phyloP scores from a whole-genome alignment of 1,140 invertebrate genomes.

The Trachymyrmex septentrionalis region DNA sequence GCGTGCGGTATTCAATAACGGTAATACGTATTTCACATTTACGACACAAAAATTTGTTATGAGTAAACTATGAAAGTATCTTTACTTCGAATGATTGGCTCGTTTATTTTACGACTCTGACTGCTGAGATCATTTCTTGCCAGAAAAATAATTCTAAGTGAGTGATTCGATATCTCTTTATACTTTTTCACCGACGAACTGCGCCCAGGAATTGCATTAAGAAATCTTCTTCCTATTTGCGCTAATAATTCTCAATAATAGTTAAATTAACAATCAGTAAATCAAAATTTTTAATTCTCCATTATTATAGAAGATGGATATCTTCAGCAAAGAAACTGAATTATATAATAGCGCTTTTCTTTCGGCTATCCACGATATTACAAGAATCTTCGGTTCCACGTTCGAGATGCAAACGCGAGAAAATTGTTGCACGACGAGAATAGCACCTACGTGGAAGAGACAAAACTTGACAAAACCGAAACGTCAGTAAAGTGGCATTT shows the following conservation, averaged over 20 bases:
- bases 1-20: constrained; percentile 40
- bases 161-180: background rate
- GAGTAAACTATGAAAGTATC: constrained; percentile 34
- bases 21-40: constrained; percentile 40
- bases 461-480: background rate
- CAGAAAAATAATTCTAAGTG: background rate
- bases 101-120: constrained; percentile 45
- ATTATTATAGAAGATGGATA: background rate
- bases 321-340: background rate
- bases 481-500: constrained; percentile 25
- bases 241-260: background rate
- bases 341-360: background rate
- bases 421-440: background rate
- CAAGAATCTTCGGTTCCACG: background rate
- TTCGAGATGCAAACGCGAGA: background rate
- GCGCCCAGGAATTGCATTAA: background rate
- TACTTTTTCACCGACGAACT: background rate
- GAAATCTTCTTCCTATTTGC: background rate
- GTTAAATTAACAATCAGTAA: background rate
- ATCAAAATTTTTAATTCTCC: background rate
- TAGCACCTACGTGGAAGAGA: background rate
- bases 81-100: constrained; percentile 32
- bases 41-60: constrained; percentile 31
- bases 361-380: background rate
- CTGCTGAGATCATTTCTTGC: constrained; percentile 31